Conservation (phyloP, 2,888 invertebrate genomes). For the Lingula anatina region DNA sequence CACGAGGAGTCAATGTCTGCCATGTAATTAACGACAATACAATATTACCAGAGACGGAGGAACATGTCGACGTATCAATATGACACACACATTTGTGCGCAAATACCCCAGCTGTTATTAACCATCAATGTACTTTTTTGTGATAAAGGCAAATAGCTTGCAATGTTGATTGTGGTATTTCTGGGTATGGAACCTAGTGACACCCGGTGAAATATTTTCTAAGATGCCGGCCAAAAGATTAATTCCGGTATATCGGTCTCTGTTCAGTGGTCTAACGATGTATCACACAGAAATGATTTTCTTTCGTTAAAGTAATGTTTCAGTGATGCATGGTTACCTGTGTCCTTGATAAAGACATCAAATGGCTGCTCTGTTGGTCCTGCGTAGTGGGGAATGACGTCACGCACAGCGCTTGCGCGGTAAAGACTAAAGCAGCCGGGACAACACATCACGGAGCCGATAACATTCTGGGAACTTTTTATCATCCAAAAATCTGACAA, state of each 20-base stretch:
- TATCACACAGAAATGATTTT: background rate
- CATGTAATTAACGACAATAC: too few relatives aligned
- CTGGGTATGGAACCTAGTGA: too few relatives aligned
- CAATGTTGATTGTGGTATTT: too few relatives aligned
- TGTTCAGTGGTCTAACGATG: background rate
- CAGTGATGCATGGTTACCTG: conserved; percentile 13
- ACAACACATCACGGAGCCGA: conserved; percentile 29
- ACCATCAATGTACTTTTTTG: too few relatives aligned
- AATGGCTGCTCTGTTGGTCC: conserved; percentile 17
- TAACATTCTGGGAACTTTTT: conserved; percentile 27
- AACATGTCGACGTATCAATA: too few relatives aligned
- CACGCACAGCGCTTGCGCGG: conserved; percentile 21
- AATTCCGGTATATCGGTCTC: background rate
- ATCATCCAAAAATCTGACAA: conserved; percentile 29
- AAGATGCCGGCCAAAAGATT: background rate
- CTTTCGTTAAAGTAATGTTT: too few relatives aligned
- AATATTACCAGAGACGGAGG: too few relatives aligned
- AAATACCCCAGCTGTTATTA: too few relatives aligned
- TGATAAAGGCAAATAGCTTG: too few relatives aligned
- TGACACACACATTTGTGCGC: too few relatives aligned
- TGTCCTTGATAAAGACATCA: conserved; percentile 26
- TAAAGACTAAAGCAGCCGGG: conserved; percentile 30
- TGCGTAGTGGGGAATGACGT: conserved; percentile 18
- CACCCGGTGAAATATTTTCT: too few relatives aligned
- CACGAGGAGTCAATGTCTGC: too few relatives aligned